phyloP scores from a whole-genome alignment of 2,888 invertebrate species.

The Rambutsinella grinnellia region DNA sequence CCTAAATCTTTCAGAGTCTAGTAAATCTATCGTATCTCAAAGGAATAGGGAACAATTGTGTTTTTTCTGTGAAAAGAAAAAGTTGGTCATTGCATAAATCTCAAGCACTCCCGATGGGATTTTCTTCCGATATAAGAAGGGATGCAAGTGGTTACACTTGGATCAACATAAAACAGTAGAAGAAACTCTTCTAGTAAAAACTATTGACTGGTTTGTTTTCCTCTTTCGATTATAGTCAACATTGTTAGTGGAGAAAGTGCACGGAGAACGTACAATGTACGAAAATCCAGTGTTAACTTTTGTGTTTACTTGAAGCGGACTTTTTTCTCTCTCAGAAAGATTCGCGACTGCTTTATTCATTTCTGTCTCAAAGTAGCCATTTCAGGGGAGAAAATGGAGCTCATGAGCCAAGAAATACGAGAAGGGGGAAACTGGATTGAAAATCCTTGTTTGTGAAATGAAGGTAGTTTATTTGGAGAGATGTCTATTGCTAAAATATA shows the following conservation, averaged over 20 bases:
- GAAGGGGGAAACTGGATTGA: neutral
- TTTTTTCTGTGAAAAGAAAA: constrained; percentile 1
- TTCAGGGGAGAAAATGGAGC: neutral
- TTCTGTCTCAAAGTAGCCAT: constrained; percentile 9
- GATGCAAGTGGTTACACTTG: constrained; percentile 37
- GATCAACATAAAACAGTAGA: constrained; percentile 30
- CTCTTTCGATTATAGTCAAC: neutral
- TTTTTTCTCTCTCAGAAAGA: neutral
- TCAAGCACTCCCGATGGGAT: constrained; percentile 48
- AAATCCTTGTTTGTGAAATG: no score
- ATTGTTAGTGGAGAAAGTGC: constrained; percentile 3
- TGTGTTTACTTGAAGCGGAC: neutral
- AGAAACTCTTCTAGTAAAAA: constrained; percentile 20
- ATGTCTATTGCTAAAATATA: constrained; percentile 1
- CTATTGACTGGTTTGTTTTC: constrained; percentile 26
- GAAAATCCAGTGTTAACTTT: no score
- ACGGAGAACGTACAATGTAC: neutral
- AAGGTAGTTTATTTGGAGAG: neutral
- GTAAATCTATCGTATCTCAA: no score
- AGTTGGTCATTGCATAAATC: constrained; percentile 54
- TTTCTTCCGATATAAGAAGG: constrained; percentile 25
- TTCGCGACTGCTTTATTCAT: constrained; percentile 18
- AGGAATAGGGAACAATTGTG: no score
- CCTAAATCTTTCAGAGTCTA: no score
- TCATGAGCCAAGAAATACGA: constrained; percentile 8